Base-by-base conservation (phyloP, 2,888 invertebrate genomes). In the Villa cingulata region DNA sequence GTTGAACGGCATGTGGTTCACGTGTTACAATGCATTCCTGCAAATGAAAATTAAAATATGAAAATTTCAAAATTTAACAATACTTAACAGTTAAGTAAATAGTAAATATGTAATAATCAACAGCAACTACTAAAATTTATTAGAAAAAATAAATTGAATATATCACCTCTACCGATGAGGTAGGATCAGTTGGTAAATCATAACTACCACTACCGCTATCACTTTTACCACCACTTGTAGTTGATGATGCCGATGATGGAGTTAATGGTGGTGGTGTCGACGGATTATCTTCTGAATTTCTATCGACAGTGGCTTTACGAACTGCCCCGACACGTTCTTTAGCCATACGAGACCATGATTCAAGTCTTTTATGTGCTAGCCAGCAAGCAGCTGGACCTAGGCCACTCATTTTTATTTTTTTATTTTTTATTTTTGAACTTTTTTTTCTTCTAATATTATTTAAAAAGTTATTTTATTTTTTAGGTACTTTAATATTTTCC, bases 311-410 rank as follows among this genome's bases (percentile, higher is more conserved):
- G 43, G 65, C 62, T 48, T 65, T 64, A n/a, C 69, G 63, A 19
- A 70, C 69, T 9, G 68, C 70, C 39, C 68, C 68, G 42, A 70
- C 70, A 41, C 82, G 71, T 60, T 83, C 83, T 59, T 81, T 76
- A 41, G 83, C 83, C 43, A 83, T 81, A 48, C 80, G 71, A 3
- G 83, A 83, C 84, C 84, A 84, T 10, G 82, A 80, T 64, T 83
- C 83, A 40, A 84, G 73, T 53, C 83, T 70, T 64, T 83, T 83
- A 66, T 84, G 83, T 23, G 83, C 81, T 52, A 82, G 79, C 83
- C 83, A 84, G 57, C 82, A 81, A 51, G 81, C 78, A 16, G 83
- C 79, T 48, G 83, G 83, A 57, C 82, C 82, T 58, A 83, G 70
- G 48, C 81, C 81, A 66, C 79, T 78, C 78, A 78, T 78, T 50